These are phyloP conservation scores for Lycaena phlaeas DNA, from an alignment of 2,888 invertebrate genomes.

Conservation along the genomic window DNA sequence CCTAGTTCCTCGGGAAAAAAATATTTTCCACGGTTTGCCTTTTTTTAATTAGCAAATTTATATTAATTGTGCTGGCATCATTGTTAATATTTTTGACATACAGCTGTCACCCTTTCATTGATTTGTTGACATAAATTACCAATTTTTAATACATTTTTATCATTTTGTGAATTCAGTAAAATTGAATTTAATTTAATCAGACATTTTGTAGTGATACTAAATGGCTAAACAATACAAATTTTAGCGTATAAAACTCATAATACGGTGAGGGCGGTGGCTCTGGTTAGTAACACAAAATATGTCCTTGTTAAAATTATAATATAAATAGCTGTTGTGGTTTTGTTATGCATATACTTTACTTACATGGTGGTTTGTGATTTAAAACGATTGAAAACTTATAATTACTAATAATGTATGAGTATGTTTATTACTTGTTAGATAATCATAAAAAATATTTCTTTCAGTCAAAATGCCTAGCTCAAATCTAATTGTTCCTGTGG, in stretches of 20 bases:
- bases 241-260: neutral
- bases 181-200: no score
- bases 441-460: slow-evolving; percentile 10
- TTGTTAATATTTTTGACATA: no score
- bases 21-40: no score
- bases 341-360: slow-evolving; percentile 34
- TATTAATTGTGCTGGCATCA: no score
- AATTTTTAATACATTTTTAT: neutral
- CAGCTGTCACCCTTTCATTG: slow-evolving; percentile 10
- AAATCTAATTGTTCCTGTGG: slow-evolving; percentile 95
- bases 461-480: slow-evolving; percentile 80
- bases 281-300: slow-evolving; percentile 33
- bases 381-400: neutral
- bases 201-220: neutral
- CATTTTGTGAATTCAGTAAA: neutral
- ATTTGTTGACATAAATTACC: slow-evolving; percentile 7
- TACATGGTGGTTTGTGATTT: no score
- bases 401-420: no score
- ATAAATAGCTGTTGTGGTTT: slow-evolving; percentile 14
- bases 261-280: neutral
- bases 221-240: neutral
- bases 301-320: slow-evolving; percentile 32
- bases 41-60: no score
- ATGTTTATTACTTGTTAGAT: neutral
- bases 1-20: no score